Conservation (phyloP, 2,888 invertebrate species). For the Melieria crassipennis region DNA sequence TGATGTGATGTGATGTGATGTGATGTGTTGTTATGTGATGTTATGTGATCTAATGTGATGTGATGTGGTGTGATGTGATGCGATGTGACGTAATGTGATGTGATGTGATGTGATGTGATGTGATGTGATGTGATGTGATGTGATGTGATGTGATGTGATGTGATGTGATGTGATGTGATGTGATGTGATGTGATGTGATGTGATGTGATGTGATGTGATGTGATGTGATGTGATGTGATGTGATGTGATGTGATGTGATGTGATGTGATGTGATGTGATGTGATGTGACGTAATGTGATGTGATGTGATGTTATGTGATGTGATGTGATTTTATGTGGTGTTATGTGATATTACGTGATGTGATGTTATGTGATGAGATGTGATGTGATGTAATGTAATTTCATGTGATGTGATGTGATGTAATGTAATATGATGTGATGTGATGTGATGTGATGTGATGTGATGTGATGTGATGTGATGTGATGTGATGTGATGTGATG, state of each 20-base stretch:
- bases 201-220: not conserved
- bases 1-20: slow-evolving; percentile 2
- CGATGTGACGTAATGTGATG: not conserved
- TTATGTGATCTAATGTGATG: too few species aligned
- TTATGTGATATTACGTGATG: not conserved
- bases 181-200: slow-evolving; percentile 5
- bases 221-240: too few species aligned
- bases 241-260: not conserved
- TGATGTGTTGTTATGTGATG: too few species aligned
- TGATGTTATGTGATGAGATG: not conserved
- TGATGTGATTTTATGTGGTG: not conserved
- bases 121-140: too few species aligned
- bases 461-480: not conserved
- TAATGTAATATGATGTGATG: too few species aligned
- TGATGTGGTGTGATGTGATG: slow-evolving; percentile 5
- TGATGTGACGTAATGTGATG: not conserved
- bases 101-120: not conserved
- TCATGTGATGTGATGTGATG: not conserved
- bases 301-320: not conserved
- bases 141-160: not conserved
- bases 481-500: slow-evolving; percentile 8
- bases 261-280: slow-evolving; percentile 8
- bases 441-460: not conserved
- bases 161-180: slow-evolving; percentile 8
- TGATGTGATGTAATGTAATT: not conserved